Base-by-base conservation (phyloP, 2,113 vertebrate genomes). In the Vidua chalybeata region DNA sequence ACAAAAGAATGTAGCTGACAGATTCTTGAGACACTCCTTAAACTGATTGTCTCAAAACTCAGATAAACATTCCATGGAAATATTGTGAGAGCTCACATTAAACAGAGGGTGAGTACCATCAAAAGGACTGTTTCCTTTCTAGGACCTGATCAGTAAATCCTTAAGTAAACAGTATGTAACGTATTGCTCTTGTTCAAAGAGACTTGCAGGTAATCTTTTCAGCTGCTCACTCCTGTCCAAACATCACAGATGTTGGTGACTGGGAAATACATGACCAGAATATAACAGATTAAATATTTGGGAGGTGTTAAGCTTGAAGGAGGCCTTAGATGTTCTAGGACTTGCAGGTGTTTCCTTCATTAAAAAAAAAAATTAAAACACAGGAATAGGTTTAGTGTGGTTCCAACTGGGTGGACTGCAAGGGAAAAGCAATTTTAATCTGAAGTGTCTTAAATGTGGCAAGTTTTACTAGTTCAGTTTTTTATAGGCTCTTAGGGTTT, bases 81-180 rank as follows among this genome's bases (percentile, higher is more conserved):
- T 26, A 67, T 15, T n/a, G 15, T 71, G 73, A 71, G 49, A 84
- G 63, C 58, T 45, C 14, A 6, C 28, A 48, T 91, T 74, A 86
- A 84, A 87, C 33, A 61, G 39, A 79, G 59, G n/a, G 26, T 67
- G 63, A 78, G 43, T 48, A 33, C 69, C n/a, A 16, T 91, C 84
- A 75, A 72, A 91, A 68, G 81, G 49, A 56, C 37, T 61, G n/a
- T 86, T 93, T 91, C 81, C 62, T 82, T 91, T 87, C 69, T 33
- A 73, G 55, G 46, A 41, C 67, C 71, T 83, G 87, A 54, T 69
- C 49, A 56, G 54, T 92, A 93, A 93, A 93, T 93, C 90, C 74
- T 82, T 78, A 79, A 76, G 71, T 89, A 95, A 94, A 82, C 84
- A 82, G 18, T 31, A 24, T 61, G 41, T 87, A 91, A 78, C 1